These are phyloP conservation scores for Vanacampus margaritifer DNA, from an alignment of 2,113 vertebrate genomes.

Conservation along the genomic window DNA sequence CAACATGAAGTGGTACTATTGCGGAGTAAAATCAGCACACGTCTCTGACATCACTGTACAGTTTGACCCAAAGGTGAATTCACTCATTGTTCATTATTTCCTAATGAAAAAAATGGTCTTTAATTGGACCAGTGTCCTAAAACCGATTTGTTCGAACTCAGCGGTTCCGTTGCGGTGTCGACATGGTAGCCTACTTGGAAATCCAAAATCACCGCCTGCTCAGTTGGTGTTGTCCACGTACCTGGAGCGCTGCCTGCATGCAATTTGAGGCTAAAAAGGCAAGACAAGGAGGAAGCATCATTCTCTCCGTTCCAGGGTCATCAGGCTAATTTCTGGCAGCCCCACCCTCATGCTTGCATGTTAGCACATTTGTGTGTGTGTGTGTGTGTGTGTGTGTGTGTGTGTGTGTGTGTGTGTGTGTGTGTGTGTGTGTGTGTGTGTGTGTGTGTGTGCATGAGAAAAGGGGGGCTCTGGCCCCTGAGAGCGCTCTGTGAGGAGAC, in stretches of 20 bases:
- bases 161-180: neutral
- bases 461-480: constrained; percentile 92
- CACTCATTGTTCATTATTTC: neutral
- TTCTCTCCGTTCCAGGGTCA: constrained; percentile 78
- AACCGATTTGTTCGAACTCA: neutral
- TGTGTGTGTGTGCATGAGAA: constrained; percentile 36
- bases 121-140: neutral
- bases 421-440: too few relatives aligned
- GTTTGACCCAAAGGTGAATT: neutral
- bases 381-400: neutral
- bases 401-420: too few relatives aligned
- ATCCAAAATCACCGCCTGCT: constrained; percentile 39
- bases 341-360: constrained; percentile 58
- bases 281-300: constrained; percentile 82
- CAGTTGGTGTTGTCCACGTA: constrained; percentile 73
- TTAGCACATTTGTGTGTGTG: constrained; percentile 8
- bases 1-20: neutral
- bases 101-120: too few relatives aligned
- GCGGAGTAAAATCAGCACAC: neutral
- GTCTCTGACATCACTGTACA: neutral
- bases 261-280: constrained; percentile 66
- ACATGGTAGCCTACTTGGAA: constrained; percentile 8
- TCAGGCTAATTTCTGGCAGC: constrained; percentile 82
- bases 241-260: constrained; percentile 76
- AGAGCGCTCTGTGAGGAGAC: constrained; percentile 97